phyloP scores from a whole-genome alignment of 2,888 invertebrate species.

The Drosophila birchii region DNA sequence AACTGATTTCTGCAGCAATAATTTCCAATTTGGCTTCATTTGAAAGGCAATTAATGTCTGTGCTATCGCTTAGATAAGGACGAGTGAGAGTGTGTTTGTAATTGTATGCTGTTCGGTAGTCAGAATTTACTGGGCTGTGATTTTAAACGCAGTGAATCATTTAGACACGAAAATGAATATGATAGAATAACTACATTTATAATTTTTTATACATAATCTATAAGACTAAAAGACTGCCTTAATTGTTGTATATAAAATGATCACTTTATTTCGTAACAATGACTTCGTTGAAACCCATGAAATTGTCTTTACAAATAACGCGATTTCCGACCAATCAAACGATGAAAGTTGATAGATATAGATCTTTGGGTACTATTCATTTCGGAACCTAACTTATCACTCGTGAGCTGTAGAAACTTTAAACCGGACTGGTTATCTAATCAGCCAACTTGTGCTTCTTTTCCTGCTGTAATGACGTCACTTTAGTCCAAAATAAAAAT shows the following conservation, averaged over 20 bases:
- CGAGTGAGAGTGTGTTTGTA: constrained; percentile 1
- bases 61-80: constrained; percentile 65
- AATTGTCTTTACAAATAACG: background rate
- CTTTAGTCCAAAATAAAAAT: constrained; percentile 37
- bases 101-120: constrained; percentile 31
- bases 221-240: background rate
- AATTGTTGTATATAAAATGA: background rate
- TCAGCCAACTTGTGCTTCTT: constrained; percentile 16
- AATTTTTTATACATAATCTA: no score
- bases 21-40: constrained; percentile 68
- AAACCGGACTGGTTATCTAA: constrained; percentile 42
- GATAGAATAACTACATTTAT: background rate
- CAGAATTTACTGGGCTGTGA: constrained; percentile 17
- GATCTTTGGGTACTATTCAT: constrained; percentile 3
- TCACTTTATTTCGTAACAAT: background rate
- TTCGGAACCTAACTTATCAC: constrained; percentile 11
- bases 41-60: constrained; percentile 71
- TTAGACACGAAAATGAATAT: background rate
- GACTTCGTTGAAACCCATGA: background rate
- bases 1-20: constrained; percentile 68
- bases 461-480: constrained; percentile 19
- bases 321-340: constrained; percentile 14
- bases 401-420: constrained; percentile 9
- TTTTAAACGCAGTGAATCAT: constrained; percentile 49
- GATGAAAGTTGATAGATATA: constrained; percentile 9